Base-by-base conservation (phyloP, 2,113 vertebrate genomes). In the Corythaeola cristata region DNA sequence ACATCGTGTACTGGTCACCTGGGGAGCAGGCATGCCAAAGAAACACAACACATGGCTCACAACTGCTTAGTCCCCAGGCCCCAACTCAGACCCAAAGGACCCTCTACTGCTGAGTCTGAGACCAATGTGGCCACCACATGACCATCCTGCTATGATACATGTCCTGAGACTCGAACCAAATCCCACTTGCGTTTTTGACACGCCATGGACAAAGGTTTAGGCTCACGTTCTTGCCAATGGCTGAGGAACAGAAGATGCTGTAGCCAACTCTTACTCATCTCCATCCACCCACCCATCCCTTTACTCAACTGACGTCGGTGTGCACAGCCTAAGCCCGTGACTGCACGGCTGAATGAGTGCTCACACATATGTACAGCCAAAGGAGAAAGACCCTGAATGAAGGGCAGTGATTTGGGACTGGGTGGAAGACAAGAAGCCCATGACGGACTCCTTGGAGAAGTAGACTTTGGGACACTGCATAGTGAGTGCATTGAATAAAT, bases 121-220 rank as follows among this genome's bases (percentile, higher is more conserved):
- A 30, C 20, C 0, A 0, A 19, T 12, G 44, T 24, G 52, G 13
- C 77, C 73, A 64, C 85, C n/a, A 39, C 39, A 19, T 0, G 3
- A 33, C 78, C 75, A 19, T n/a, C 60, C 52, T 13, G n/a, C 86
- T 83, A 33, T 62, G 82, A 39, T 55, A 41, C 0, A 0, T 9
- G 24, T 75, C 58, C 69, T 50, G 41, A 63, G 32, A 63, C 76
- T 84, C 86, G 74, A 90, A 32, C 15, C 28, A 75, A 84, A 78
- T 32, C 47, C 44, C n/a, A 2, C 56, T 58, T 53, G 14, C 2
- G 0, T 17, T 33, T 35, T 85, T 24, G 21, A 8, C 17, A 21
- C 3, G 8, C 69, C 49, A 14, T 9, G 58, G 74, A 45, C 62
- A 49, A 85, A 92, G 35, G 16, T 35, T 76, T 64, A 17, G 68